Base-by-base conservation (phyloP, 2,113 vertebrate species). In the Colossoma macropomum region DNA sequence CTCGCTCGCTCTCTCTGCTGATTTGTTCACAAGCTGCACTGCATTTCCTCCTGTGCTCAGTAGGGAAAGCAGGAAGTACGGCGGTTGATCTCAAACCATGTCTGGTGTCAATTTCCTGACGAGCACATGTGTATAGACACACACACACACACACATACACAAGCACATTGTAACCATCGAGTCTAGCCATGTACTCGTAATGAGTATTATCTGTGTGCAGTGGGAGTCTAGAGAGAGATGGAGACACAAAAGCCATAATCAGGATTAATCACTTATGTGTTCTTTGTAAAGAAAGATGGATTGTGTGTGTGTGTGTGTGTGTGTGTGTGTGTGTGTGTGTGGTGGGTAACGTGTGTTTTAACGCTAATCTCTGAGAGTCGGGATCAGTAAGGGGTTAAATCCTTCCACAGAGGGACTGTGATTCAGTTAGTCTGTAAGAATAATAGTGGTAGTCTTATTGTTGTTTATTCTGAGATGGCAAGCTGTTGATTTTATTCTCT, bases 41-140 rank as follows among this genome's bases (percentile, higher is more conserved):
- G 25, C 19, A 13, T 63, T 79, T 84, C 70, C 77, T 79, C 27
- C 54, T 79, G 87, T 48, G 23, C 75, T 85, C 72, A 25, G 25
- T 59, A n/a, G 77, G 54, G 77, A 81, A 80, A 83, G 41, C 69
- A 79, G 85, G 85, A 85, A 83, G 62, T 79, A 52, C 50, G 69
- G 72, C 38, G 11, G 59, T 50, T 38, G 3, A 54, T 60, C 54
- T 71, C 79, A 66, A 66, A 81, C 23, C 68, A 70, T 72, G 75
- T 79, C 72, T 77, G 72, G 41, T 81, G 65, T 72, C 59, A 30
- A 45, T 81, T 84, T 84, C 62, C 82, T 82, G 82, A 50, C 48
- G 84, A 30, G 30, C 17, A 27, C 72, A 28, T 23, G 16, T 72
- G 13, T 16, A 27, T 30, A n/a, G 28, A 60, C 41, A 70, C 54